Evolutionary conservation across 1,140 invertebrate species (phyloP).

Genomic region (Elymnias hypermnestra): DNA sequence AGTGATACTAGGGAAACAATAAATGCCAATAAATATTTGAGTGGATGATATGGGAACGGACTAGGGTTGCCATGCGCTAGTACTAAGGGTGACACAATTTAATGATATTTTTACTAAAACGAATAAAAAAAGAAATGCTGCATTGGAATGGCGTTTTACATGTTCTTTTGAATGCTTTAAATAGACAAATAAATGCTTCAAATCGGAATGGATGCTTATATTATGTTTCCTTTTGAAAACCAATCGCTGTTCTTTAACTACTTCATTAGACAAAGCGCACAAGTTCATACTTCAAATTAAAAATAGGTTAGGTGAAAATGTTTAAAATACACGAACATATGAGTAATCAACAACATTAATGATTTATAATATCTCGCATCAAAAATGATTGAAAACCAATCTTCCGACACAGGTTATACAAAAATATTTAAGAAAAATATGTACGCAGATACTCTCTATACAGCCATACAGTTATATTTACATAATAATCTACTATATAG

Average conservation of each 20-base stretch:
- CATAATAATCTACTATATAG: constrained; percentile 43
- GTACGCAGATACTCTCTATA: constrained; percentile 52
- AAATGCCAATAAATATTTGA: constrained; percentile 37
- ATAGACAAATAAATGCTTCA: too few species aligned
- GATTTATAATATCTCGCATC: constrained; percentile 8
- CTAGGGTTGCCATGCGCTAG: constrained; percentile 38
- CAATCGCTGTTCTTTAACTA: too few species aligned
- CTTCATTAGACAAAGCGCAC: too few species aligned
- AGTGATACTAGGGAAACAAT: constrained; percentile 54
- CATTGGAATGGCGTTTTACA: constrained; percentile 33
- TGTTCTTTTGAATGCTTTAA: too few species aligned
- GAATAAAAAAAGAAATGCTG: constrained; percentile 28
- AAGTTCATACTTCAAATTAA: too few species aligned
- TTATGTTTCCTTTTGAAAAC: too few species aligned
- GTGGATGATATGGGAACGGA: constrained; percentile 19
- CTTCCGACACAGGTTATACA: constrained; percentile 45
- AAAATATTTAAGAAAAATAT: constrained; percentile 72
- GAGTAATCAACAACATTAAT: too few species aligned
- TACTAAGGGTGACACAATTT: constrained; percentile 7
- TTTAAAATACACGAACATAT: too few species aligned
- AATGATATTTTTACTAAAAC: constrained; percentile 7
- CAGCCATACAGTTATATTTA: constrained; percentile 50
- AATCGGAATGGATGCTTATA: too few species aligned
- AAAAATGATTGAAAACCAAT: constrained; percentile 6
- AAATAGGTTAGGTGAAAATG: too few species aligned